These are phyloP conservation scores for Spea multiplicata DNA, from an alignment of 2,113 vertebrate species.

Conservation along the genomic window DNA sequence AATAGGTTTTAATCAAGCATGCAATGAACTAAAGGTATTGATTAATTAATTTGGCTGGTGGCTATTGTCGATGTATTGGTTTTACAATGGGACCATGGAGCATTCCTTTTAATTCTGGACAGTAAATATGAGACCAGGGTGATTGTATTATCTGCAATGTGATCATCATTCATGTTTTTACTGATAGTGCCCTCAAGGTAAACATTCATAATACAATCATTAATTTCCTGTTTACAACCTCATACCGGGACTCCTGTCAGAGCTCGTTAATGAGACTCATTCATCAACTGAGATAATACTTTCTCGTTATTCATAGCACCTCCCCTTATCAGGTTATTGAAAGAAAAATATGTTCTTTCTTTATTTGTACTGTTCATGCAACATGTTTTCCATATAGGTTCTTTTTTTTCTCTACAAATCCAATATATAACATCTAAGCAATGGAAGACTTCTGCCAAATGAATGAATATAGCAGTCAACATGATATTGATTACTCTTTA, in stretches of 20 bases:
- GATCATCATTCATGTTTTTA: slow-evolving; percentile 6
- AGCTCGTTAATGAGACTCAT: slow-evolving; percentile 3
- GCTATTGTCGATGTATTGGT: background rate
- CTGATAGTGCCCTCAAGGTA: slow-evolving; percentile 14
- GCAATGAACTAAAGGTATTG: background rate
- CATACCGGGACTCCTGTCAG: background rate
- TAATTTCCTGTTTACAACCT: slow-evolving; percentile 3
- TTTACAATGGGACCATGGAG: background rate
- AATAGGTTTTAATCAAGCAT: background rate
- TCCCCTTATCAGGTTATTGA: background rate
- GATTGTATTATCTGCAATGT: background rate
- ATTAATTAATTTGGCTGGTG: background rate
- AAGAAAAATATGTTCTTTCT: background rate
- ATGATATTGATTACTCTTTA: no score
- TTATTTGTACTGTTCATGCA: no score
- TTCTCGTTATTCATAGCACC: background rate
- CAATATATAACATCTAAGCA: no score
- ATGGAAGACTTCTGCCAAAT: no score
- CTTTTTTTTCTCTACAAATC: no score
- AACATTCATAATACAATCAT: slow-evolving; percentile 15
- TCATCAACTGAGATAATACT: slow-evolving; percentile 6
- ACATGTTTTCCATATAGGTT: no score
- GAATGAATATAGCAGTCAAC: no score
- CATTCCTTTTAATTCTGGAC: background rate
- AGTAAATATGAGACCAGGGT: slow-evolving; percentile 5